phyloP scores from a whole-genome alignment of 2,797 vertebrate species.

The Echeneis naucrates region DNA sequence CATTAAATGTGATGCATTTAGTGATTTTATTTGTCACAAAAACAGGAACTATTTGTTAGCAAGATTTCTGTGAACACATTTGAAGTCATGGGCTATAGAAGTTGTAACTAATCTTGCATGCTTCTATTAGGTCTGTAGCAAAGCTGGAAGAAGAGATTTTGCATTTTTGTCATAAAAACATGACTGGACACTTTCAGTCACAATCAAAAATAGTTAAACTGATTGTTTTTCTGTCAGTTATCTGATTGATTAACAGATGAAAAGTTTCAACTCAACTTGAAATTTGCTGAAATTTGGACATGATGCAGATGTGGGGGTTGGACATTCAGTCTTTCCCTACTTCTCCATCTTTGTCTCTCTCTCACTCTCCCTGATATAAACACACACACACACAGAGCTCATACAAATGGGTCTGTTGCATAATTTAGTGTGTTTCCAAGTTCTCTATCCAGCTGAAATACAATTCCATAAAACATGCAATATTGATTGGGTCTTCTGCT shows the following conservation, averaged over 20 bases:
- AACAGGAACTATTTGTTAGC: not conserved
- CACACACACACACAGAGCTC: conserved; percentile 47
- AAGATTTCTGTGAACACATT: not conserved
- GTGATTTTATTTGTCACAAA: not conserved
- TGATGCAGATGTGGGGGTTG: conserved; percentile 12
- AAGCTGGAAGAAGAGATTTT: no score
- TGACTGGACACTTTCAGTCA: no score
- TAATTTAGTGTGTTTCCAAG: conserved; percentile 84
- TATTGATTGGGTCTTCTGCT: conserved; percentile 74
- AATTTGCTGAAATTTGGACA: not conserved
- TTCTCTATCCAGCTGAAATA: conserved; percentile 81
- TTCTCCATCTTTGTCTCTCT: not conserved
- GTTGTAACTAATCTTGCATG: not conserved
- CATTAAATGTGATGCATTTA: not conserved
- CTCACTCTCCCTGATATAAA: not conserved
- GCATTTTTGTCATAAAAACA: no score
- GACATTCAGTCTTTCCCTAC: not conserved
- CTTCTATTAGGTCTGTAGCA: not conserved
- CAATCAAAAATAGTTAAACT: no score
- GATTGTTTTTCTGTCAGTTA: no score
- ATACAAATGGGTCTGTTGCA: conserved; percentile 82
- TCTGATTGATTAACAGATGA: not conserved
- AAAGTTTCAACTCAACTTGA: not conserved
- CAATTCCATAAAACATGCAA: conserved; percentile 80
- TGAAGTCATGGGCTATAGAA: not conserved